These are phyloP conservation scores for Nannoperca obscura DNA, from an alignment of 2,797 vertebrate genomes.

Conservation along the genomic window DNA sequence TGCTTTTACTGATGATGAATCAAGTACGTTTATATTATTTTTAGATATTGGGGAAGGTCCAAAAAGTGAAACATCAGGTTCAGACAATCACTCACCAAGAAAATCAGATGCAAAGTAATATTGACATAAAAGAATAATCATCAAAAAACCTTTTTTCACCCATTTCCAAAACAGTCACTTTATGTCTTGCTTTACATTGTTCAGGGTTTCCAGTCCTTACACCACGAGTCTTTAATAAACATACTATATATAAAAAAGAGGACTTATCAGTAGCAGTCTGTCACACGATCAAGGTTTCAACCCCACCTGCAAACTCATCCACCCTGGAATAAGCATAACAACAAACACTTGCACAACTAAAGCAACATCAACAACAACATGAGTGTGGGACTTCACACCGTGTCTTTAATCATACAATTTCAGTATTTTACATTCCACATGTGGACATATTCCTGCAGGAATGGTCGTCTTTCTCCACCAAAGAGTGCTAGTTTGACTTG, in stretches of 20 bases:
- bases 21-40: not conserved
- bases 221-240: slow-evolving; percentile 52
- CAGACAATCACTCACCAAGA: slow-evolving; percentile 72
- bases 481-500: slow-evolving; percentile 58
- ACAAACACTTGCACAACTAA: slow-evolving; percentile 70
- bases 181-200: slow-evolving; percentile 40
- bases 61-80: no score
- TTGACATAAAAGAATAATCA: slow-evolving; percentile 56
- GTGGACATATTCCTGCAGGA: slow-evolving; percentile 74
- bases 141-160: slow-evolving; percentile 29
- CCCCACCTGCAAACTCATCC: slow-evolving; percentile 47
- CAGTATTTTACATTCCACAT: slow-evolving; percentile 82
- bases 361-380: slow-evolving; percentile 68
- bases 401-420: slow-evolving; percentile 75
- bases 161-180: slow-evolving; percentile 47
- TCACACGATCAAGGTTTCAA: slow-evolving; percentile 41
- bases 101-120: slow-evolving; percentile 68
- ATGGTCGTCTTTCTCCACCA: slow-evolving; percentile 74
- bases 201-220: slow-evolving; percentile 49
- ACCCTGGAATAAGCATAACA: slow-evolving; percentile 52
- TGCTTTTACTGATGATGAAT: not conserved
- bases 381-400: slow-evolving; percentile 66
- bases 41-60: not conserved
- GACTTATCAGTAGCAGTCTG: slow-evolving; percentile 50
- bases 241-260: slow-evolving; percentile 26